A percentile compares a stretch with the other conserved stretches of the same genome.
Evolutionary conservation across 2,888 invertebrate genomes (phyloP).

Genomic region (Rotaria sp.): DNA sequence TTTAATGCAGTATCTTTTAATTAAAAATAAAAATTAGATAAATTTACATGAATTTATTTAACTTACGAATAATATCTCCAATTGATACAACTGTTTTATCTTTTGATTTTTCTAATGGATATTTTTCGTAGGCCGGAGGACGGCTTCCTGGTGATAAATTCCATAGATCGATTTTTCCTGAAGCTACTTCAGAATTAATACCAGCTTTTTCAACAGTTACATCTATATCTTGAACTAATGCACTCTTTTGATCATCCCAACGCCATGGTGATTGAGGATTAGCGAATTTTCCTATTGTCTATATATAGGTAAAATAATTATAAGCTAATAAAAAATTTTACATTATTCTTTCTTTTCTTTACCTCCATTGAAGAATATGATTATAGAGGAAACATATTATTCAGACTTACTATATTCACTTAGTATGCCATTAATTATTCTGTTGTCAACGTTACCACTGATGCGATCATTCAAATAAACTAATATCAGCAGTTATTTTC

Average conservation of each 20-base stretch:
- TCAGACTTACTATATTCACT: neutral
- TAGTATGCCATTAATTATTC: neutral
- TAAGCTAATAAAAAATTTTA: neutral
- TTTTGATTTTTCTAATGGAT: neutral
- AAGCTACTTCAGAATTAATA: neutral
- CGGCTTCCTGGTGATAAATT: neutral
- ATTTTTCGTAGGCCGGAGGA: neutral
- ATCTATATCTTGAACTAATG: neutral
- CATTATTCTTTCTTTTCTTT: neutral
- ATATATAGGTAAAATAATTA: neutral
- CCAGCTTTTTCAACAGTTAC: neutral
- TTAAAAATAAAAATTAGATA: neutral
- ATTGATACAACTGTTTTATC: neutral
- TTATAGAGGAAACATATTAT: neutral
- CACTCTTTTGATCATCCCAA: neutral
- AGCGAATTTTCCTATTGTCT: neutral
- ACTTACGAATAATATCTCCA: constrained; percentile 21
- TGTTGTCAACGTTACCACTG: neutral
- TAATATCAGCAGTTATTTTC: neutral
- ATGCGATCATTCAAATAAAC: neutral
- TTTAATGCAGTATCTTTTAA: neutral
- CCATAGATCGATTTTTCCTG: constrained; percentile 7
- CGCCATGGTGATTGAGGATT: constrained; percentile 2
- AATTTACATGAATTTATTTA: neutral
- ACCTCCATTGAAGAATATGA: neutral